Evolutionary conservation across 2,113 vertebrate species (phyloP).

Genomic region (Balaeniceps rex): DNA sequence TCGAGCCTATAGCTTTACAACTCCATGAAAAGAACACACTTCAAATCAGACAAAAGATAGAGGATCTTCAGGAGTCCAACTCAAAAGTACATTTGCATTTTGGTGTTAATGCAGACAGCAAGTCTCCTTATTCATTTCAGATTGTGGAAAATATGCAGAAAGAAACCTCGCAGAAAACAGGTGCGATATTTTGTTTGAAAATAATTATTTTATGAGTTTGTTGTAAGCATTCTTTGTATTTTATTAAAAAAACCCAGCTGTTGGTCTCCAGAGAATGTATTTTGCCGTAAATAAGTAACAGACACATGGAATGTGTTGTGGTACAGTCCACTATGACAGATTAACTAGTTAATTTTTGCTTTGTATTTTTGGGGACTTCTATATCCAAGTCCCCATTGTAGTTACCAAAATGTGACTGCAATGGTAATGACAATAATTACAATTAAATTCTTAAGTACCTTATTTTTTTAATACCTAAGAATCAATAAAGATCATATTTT

Average conservation of each 20-base stretch:
- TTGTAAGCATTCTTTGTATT: neutral
- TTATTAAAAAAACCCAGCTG: neutral
- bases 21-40: neutral
- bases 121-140: neutral
- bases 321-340: neutral
- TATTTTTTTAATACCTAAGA: neutral
- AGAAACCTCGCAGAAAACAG: conserved; percentile 13
- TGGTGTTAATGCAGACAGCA: neutral
- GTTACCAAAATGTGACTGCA: neutral
- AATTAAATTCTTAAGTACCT: neutral
- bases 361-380: neutral
- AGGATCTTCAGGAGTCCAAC: neutral
- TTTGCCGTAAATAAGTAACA: neutral
- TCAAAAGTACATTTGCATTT: neutral
- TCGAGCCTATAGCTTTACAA: neutral
- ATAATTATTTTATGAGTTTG: neutral
- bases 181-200: neutral
- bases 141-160: neutral
- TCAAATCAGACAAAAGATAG: neutral
- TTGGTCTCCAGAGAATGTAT: neutral
- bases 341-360: neutral
- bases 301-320: neutral
- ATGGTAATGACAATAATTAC: neutral
- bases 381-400: neutral
- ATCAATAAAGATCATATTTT: neutral